Base-by-base conservation (phyloP, 1,140 invertebrate genomes). In the Cydia fagiglandana region DNA sequence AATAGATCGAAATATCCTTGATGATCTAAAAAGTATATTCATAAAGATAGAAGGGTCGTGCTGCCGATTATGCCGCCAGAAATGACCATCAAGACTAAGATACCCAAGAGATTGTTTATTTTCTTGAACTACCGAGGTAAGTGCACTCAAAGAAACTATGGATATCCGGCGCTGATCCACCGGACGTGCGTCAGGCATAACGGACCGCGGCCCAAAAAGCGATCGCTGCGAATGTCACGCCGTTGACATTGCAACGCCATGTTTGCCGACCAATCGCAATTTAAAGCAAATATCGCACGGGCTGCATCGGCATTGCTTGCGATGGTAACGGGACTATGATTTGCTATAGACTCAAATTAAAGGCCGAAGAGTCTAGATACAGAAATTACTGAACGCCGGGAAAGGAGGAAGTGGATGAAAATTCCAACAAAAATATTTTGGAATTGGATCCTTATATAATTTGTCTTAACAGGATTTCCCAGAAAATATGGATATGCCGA, bases 151-250 rank as follows among this genome's bases (percentile, higher is more conserved):
- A 28, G 68, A 61, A 13, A 61, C 56, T 12, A 24, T 80, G 77
- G 79, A 84, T 83, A 86, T 84, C 84, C 84, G 84, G 84, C 79
- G 76, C 80, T 86, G 78, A 86, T 86, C 84, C 79, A 79, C 79
- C 84, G 83, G 84, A 86, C 80, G 79, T 75, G 73, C 24, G 74
- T 41, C 45, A 17, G 17, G 70, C 17, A n/a, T 85, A 85, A 85
- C 82, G 84, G 84, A 24, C 80, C 76, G 9, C 74, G 73, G 79
- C 47, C 84, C 82, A 81, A 85, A 83, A 81, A 41, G 64, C 50
- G 45, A 45, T 75, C 74, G 50, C 50, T 53, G 80, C 78, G 50
- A 79, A 80, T 77, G 75, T 78, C 76, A 76, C 24, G 64, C 64
- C 24, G 24, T 30, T 24, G 38, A 50, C 28, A 34, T 28, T 10